These are phyloP conservation scores for Drosophila nannoptera DNA, from an alignment of 1,140 invertebrate genomes.

Conservation along the genomic window DNA sequence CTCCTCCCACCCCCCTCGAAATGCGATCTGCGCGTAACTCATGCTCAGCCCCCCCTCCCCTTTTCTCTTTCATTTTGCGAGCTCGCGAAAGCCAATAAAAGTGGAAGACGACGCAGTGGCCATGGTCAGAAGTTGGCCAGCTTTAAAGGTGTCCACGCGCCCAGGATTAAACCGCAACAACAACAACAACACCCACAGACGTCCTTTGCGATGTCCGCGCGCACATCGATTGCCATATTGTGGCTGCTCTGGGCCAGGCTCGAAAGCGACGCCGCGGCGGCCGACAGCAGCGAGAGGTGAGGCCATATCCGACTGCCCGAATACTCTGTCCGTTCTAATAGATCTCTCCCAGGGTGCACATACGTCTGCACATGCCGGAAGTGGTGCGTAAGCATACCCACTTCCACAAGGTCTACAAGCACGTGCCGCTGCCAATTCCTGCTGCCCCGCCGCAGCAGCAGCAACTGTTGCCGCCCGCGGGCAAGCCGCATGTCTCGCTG, in stretches of 20 bases:
- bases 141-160: slow-evolving; percentile 29
- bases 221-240: slow-evolving; percentile 16
- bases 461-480: neutral
- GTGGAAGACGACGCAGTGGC: slow-evolving; percentile 51
- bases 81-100: slow-evolving; percentile 66
- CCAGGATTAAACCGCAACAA: slow-evolving; percentile 17
- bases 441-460: neutral
- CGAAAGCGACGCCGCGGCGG: slow-evolving; percentile 13
- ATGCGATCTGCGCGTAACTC: slow-evolving; percentile 38
- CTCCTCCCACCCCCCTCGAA: slow-evolving; percentile 24
- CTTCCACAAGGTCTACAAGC: slow-evolving; percentile 66
- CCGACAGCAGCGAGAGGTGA: slow-evolving; percentile 57
- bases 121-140: slow-evolving; percentile 66
- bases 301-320: neutral
- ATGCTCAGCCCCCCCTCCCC: neutral
- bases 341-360: slow-evolving; percentile 55
- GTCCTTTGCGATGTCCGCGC: slow-evolving; percentile 16
- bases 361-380: slow-evolving; percentile 73
- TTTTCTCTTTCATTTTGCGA: slow-evolving; percentile 16
- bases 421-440: slow-evolving; percentile 20
- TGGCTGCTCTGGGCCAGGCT: slow-evolving; percentile 24
- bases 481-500: slow-evolving; percentile 62
- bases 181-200: neutral
- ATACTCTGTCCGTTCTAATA: neutral
- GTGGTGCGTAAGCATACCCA: slow-evolving; percentile 66